Conservation (phyloP, 2,797 vertebrate genomes). For the Pitangus sulphuratus region DNA sequence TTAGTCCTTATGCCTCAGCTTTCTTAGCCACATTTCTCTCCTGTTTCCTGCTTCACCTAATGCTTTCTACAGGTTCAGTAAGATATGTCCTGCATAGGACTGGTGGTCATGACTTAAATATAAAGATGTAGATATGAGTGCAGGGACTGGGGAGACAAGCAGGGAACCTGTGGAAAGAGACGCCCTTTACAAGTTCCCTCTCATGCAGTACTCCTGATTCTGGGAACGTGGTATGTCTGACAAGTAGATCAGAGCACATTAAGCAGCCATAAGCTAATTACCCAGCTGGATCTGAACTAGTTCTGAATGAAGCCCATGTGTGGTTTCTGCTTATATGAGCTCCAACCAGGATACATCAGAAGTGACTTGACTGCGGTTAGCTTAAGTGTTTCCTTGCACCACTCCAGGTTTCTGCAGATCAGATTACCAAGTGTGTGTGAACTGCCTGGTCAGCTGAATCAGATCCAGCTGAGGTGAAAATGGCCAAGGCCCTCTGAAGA, state of each 20-base stretch:
- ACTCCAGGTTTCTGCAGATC: background rate
- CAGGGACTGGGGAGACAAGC: background rate
- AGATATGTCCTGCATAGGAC: background rate
- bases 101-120: background rate
- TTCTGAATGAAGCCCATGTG: background rate
- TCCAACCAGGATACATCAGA: background rate
- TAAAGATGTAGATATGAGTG: fast-evolving
- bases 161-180: background rate
- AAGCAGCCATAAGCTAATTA: background rate
- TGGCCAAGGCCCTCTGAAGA: background rate
- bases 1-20: background rate
- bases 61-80: background rate
- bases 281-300: background rate
- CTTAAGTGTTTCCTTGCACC: background rate
- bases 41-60: background rate
- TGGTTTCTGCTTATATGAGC: background rate
- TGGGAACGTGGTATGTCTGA: fast-evolving
- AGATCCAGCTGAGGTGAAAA: background rate
- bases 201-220: background rate
- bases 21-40: background rate
- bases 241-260: background rate
- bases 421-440: fast-evolving
- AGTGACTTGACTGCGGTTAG: background rate
- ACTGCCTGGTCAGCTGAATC: background rate
- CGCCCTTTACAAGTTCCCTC: background rate